phyloP scores from a whole-genome alignment of 2,113 vertebrate genomes.

The Garra rufa region DNA sequence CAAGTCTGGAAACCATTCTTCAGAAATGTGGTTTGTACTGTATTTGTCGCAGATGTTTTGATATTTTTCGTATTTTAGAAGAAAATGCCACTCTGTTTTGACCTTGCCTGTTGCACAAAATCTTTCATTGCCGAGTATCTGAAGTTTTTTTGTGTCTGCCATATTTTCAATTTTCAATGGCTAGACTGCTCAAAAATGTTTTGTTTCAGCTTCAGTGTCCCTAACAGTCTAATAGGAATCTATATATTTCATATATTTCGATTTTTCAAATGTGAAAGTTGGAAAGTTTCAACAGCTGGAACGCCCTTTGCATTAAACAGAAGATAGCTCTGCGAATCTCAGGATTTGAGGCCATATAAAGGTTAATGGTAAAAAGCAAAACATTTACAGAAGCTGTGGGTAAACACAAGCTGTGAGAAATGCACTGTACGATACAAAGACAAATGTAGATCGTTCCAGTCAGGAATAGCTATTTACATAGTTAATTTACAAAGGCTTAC shows the following conservation, averaged over 20 bases:
- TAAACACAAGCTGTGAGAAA: constrained; percentile 23
- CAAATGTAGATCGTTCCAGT: constrained; percentile 67
- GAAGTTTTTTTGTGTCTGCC: background rate
- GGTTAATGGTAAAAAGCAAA: background rate
- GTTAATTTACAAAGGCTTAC: constrained; percentile 70
- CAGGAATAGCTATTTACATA: constrained; percentile 72
- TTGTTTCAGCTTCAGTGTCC: background rate
- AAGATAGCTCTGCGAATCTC: background rate
- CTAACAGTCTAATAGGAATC: background rate
- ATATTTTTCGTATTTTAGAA: background rate
- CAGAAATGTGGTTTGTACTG: background rate
- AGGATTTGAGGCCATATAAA: background rate
- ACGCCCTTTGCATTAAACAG: background rate
- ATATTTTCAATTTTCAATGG: background rate
- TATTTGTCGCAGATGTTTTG: background rate
- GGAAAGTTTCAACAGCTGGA: background rate
- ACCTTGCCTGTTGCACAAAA: background rate
- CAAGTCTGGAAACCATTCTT: background rate
- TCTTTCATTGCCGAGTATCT: background rate
- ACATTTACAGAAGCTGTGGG: background rate
- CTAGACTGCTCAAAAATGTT: background rate
- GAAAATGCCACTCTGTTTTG: background rate
- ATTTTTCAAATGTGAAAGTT: background rate
- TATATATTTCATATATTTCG: background rate
- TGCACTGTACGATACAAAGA: constrained; percentile 53